Percentiles rank a stretch among this genome's conserved stretches.
Conservation (phyloP, 2,888 invertebrate species). For the Amphipoea oculea region DNA sequence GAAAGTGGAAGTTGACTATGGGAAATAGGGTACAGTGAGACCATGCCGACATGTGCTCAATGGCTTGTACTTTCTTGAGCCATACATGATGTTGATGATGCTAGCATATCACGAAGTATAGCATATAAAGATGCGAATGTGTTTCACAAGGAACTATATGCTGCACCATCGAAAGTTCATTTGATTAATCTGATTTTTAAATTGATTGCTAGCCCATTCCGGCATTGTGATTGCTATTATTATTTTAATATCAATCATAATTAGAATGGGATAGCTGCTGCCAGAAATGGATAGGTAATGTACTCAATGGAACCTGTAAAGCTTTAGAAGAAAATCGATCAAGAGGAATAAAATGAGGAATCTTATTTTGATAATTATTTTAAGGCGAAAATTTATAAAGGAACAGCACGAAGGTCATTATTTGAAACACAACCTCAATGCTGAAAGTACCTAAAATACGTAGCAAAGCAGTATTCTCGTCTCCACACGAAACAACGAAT, state of each 20-base stretch:
- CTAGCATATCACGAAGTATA: no score
- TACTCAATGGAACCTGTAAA: not conserved
- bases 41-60: not conserved
- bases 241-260: not conserved
- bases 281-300: not conserved
- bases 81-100: not conserved
- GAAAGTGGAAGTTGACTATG: conserved; percentile 7
- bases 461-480: not conserved
- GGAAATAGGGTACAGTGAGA: not conserved
- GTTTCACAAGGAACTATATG: not conserved
- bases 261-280: not conserved
- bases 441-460: not conserved
- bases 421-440: not conserved
- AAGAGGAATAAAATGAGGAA: not conserved
- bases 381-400: not conserved
- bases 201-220: not conserved
- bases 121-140: not conserved
- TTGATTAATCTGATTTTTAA: not conserved
- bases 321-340: not conserved
- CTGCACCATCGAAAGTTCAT: not conserved
- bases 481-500: not conserved
- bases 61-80: not conserved
- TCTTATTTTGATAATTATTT: not conserved
- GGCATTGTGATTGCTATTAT: not conserved
- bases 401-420: not conserved